Evolutionary conservation across 2,797 vertebrate genomes (phyloP).

Genomic region (Mormyrops attenuatus): DNA sequence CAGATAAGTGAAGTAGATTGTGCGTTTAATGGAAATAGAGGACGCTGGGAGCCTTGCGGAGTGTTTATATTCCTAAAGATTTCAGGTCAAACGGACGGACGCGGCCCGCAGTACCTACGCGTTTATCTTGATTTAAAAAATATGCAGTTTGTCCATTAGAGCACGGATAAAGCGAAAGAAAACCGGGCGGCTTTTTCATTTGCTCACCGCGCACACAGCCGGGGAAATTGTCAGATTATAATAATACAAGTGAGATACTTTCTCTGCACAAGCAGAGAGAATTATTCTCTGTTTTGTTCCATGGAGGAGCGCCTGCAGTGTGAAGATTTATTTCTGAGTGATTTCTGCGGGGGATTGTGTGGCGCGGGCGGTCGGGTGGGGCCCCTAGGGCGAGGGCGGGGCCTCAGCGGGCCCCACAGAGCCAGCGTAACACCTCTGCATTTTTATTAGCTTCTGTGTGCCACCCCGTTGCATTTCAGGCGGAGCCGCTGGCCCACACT

Average conservation of each 20-base stretch:
- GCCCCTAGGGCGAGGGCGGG: background rate
- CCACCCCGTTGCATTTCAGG: background rate
- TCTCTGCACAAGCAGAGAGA: background rate
- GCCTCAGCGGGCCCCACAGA: background rate
- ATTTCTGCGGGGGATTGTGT: background rate
- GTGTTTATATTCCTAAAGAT: constrained; percentile 7
- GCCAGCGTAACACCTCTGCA: background rate
- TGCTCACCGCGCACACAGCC: background rate
- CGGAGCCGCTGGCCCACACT: background rate
- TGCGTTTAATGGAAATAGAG: background rate
- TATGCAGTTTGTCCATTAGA: constrained; percentile 10
- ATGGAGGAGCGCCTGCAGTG: background rate
- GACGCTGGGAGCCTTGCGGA: background rate
- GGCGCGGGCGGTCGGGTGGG: background rate
- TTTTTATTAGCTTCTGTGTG: background rate
- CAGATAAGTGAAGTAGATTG: constrained; percentile 3
- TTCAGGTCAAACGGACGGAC: background rate
- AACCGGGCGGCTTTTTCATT: background rate
- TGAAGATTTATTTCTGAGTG: background rate
- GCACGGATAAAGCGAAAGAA: background rate
- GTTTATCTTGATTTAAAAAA: constrained; percentile 14
- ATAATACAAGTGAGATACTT: constrained; percentile 5
- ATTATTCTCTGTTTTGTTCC: constrained; percentile 7
- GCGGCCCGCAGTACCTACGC: background rate
- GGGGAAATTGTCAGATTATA: constrained; percentile 2